Base-by-base conservation (phyloP, 2,113 vertebrate species). In the Channa argus region DNA sequence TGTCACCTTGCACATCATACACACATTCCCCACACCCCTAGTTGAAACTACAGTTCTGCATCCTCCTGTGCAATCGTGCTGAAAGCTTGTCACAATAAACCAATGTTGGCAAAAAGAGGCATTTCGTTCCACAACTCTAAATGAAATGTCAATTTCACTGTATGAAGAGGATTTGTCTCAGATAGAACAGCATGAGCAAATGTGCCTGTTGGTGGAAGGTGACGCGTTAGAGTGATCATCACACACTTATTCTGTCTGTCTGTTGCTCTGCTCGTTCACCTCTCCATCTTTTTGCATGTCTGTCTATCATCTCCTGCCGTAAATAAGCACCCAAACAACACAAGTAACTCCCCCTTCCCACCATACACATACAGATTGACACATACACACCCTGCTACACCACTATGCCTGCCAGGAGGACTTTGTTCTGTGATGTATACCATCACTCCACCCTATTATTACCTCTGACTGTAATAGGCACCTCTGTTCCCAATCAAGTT, bases 401-500 rank as follows among this genome's bases (percentile, higher is more conserved):
- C 51, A 41, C 74, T 44, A 59, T 55, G 80, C 44, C 75, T 86
- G 87, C 54, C 86, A 84, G 77, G 71, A 83, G 63, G 60, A 77
- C 11, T 79, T 66, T 64, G 58, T 75, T 79, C 70, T 87, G 84
- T 86, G 81, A 82, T 87, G 70, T 55, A 47, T 67, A 71, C 84
- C 68, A 53, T 83, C 83, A 64, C 69, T 54, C 65, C 74, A 88
- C 86, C 88, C 89, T 88, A 59, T 89, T 77, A 92, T 93, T 93
- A 93, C 82, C 78, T 62, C 83, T 80, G 86, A 86, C 89, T 83
- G 82, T 90, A 91, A 93, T 93, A 79, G 81, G 84, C 78, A 86
- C 88, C 86, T 91, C 80, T 82, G 85, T 82, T 85, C 74, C 84
- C 88, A 89, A 88, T 91, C 89, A 91, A 78, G 60, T 75, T 89